Evolutionary conservation across 1,140 invertebrate genomes (phyloP).

Genomic region (Melanaphis sacchari): DNA sequence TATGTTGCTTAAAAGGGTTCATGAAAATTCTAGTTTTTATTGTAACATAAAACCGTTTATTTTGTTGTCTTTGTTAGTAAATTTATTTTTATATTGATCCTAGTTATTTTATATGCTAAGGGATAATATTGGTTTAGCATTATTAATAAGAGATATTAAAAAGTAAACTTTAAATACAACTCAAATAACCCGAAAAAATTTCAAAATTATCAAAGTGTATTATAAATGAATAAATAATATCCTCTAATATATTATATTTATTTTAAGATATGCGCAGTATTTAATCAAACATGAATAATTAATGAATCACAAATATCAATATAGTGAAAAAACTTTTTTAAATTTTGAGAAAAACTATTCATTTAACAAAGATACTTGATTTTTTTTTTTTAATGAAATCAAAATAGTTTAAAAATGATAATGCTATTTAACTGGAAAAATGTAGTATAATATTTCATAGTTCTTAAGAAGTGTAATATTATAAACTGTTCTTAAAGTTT

Average conservation of each 20-base stretch:
- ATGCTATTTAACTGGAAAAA: background rate
- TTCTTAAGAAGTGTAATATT: background rate
- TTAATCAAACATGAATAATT: background rate
- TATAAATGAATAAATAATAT: background rate
- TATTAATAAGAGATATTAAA: background rate
- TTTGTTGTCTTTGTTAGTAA: background rate
- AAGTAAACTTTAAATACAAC: background rate
- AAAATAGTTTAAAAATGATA: background rate
- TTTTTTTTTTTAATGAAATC: background rate
- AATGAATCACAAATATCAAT: background rate
- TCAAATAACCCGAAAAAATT: no score
- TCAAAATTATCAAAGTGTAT: background rate
- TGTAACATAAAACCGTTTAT: background rate
- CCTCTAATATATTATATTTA: background rate
- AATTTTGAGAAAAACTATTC: background rate
- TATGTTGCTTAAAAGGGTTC: background rate
- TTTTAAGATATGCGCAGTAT: background rate
- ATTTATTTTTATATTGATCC: background rate
- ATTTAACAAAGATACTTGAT: background rate
- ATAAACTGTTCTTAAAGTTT: background rate
- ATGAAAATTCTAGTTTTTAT: background rate
- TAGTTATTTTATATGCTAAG: background rate
- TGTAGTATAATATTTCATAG: no score
- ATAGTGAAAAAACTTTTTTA: background rate
- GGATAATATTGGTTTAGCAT: background rate